These are phyloP conservation scores for Podarcis lilfordi DNA, from an alignment of 2,797 vertebrate species.

Conservation along the genomic window DNA sequence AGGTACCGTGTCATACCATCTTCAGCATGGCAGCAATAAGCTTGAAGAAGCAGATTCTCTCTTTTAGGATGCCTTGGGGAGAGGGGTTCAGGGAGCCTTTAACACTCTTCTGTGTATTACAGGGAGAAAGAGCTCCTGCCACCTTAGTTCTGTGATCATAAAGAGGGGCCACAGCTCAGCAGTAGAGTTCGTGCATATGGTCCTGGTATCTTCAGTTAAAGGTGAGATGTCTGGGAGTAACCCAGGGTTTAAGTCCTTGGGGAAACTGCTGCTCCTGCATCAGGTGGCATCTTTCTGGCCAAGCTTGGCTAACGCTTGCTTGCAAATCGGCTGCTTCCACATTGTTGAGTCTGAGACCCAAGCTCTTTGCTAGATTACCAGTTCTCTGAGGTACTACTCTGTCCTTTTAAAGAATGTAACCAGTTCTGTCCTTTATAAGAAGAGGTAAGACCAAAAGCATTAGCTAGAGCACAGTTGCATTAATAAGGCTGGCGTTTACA, in stretches of 20 bases:
- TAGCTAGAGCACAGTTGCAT: neutral
- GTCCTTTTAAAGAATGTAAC: no score
- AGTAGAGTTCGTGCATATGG: no score
- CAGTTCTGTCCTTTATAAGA: neutral
- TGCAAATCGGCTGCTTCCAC: neutral
- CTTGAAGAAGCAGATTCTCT: neutral
- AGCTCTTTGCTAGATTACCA: no score
- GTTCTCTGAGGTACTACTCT: no score
- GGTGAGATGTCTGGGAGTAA: neutral
- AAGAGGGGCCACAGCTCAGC: neutral
- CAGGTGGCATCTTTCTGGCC: neutral
- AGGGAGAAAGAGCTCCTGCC: neutral
- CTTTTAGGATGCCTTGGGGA: no score
- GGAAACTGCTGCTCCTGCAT: neutral
- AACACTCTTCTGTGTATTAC: neutral
- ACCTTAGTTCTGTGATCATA: neutral
- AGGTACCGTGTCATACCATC: neutral
- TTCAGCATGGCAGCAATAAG: no score
- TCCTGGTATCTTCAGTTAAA: neutral
- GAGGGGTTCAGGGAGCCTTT: neutral
- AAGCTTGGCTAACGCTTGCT: neutral
- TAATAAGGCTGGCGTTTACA: neutral
- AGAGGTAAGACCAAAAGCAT: neutral
- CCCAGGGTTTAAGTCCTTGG: neutral
- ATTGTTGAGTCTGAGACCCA: no score